Evolutionary conservation across 1,140 invertebrate species (phyloP).

Genomic region (Daktulosphaira vitifoliae): DNA sequence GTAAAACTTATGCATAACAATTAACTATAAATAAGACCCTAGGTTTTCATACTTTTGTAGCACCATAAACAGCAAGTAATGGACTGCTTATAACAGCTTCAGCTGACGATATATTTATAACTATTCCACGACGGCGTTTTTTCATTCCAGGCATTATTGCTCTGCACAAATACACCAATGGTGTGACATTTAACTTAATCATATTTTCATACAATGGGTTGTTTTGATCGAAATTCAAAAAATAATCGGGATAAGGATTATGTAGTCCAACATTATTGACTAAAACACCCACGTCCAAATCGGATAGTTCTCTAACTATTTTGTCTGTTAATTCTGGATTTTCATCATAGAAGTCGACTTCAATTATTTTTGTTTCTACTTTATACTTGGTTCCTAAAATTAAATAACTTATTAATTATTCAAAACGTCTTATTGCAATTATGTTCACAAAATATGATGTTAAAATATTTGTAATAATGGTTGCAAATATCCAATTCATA

Average conservation of each 20-base stretch:
- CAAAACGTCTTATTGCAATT: no score
- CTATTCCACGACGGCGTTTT: conserved; percentile 77
- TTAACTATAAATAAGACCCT: no score
- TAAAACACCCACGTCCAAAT: conserved; percentile 82
- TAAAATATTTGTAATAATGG: no score
- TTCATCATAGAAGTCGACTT: no score
- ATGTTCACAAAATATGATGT: no score
- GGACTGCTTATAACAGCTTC: conserved; percentile 70
- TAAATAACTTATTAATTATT: no score
- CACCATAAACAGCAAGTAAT: conserved; percentile 77
- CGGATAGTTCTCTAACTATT: conserved; percentile 49
- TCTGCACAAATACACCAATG: conserved; percentile 54
- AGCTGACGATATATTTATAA: conserved; percentile 87
- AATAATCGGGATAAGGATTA: conserved; percentile 79
- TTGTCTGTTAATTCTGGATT: no score
- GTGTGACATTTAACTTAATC: conserved; percentile 53
- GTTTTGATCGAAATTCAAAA: conserved; percentile 55
- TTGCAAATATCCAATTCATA: no score
- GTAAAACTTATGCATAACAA: no score
- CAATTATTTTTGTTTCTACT: no score
- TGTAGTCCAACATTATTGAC: conserved; percentile 94
- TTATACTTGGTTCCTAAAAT: no score
- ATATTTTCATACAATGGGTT: conserved; percentile 43
- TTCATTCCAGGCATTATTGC: conserved; percentile 81
- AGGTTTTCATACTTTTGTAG: conserved; percentile 62